Evolutionary conservation across 2,797 vertebrate genomes (phyloP).

Genomic region (Aulostomus chinensis): DNA sequence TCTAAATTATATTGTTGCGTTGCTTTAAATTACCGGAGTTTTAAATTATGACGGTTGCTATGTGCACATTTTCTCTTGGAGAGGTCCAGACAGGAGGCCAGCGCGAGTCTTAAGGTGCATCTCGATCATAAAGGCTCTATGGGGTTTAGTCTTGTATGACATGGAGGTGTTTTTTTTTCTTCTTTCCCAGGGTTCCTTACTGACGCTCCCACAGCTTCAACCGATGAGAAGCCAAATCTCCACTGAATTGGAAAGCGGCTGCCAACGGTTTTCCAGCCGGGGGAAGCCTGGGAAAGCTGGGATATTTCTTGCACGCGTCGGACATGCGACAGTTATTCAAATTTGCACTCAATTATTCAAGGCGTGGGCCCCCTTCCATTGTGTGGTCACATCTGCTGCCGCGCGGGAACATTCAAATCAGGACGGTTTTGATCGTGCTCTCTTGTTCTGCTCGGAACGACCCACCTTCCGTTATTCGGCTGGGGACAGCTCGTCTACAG

Average conservation of each 20-base stretch:
- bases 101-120: no score
- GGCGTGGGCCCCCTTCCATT: constrained; percentile 57
- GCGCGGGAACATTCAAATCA: constrained; percentile 68
- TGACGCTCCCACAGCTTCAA: constrained; percentile 35
- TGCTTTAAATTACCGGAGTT: no score
- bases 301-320: constrained; percentile 78
- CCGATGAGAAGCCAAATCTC: constrained; percentile 39
- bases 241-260: constrained; percentile 41
- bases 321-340: constrained; percentile 85
- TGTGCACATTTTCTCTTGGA: no score
- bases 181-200: constrained; percentile 46
- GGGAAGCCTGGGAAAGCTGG: constrained; percentile 68
- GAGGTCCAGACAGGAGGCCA: no score
- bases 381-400: constrained; percentile 77
- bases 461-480: background rate
- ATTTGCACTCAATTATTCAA: constrained; percentile 72
- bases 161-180: constrained; percentile 16
- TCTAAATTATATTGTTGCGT: no score
- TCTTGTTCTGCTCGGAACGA: constrained; percentile 4
- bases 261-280: constrained; percentile 67
- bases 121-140: no score
- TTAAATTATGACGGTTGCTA: no score
- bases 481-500: no score
- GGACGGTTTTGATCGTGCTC: no score
- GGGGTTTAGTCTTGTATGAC: constrained; percentile 43